A percentile compares a stretch with the other conserved stretches of the same genome.
Evolutionary conservation across 2,888 invertebrate species (phyloP).

Genomic region (Machimus rusticus): DNA sequence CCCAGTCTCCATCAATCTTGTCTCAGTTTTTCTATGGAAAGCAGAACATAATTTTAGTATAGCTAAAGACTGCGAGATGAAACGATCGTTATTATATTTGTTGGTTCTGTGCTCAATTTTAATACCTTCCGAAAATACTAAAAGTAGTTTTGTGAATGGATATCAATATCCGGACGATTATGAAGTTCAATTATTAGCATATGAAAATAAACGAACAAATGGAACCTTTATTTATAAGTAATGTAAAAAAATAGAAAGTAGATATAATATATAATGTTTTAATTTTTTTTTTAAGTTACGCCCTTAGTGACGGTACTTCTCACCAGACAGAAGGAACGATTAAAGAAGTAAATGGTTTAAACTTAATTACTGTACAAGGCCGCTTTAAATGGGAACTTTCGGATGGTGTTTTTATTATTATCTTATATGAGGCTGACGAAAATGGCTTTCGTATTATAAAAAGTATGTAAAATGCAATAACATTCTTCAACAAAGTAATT

Average conservation of each 20-base stretch:
- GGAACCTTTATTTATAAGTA: not conserved
- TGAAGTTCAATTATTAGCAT: not conserved
- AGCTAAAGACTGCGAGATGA: not conserved
- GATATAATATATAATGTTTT: not conserved
- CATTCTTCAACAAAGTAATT: not conserved
- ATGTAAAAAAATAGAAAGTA: not conserved
- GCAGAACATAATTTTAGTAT: not conserved
- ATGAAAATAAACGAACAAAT: not conserved
- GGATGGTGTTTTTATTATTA: not conserved
- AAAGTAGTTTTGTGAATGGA: not conserved
- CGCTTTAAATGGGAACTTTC: not conserved
- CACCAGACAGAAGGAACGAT: not conserved
- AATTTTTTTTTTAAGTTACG: not conserved
- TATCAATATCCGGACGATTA: not conserved
- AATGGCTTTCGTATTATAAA: not conserved
- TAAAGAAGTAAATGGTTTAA: not conserved
- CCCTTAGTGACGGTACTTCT: not conserved
- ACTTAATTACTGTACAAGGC: not conserved
- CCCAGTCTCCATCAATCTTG: not conserved
- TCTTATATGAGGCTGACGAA: not conserved
- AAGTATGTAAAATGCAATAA: not conserved
- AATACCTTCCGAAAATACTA: not conserved
- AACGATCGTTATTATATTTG: not conserved
- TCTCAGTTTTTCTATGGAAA: not conserved
- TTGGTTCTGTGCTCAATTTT: not conserved